These are phyloP conservation scores for Lasius fuliginosus DNA, from an alignment of 2,888 invertebrate genomes.

Conservation along the genomic window DNA sequence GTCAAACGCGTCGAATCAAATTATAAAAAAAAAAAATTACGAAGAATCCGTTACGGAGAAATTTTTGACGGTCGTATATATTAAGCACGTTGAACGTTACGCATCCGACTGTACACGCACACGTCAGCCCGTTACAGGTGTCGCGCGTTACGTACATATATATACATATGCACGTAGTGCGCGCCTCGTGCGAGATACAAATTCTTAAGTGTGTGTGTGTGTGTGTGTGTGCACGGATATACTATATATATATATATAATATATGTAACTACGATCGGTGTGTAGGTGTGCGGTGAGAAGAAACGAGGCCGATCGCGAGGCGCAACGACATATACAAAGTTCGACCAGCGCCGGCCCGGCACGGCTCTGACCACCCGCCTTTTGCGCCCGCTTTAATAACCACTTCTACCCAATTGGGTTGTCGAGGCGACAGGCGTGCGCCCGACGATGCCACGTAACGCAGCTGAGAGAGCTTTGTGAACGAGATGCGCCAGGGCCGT, in stretches of 20 bases:
- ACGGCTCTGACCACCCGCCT: constrained; percentile 56
- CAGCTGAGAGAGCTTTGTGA: constrained; percentile 61
- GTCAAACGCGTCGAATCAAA: not conserved
- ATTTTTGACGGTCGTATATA: not conserved
- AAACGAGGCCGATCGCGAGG: constrained; percentile 47
- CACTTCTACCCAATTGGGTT: constrained; percentile 67
- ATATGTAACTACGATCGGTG: constrained; percentile 44
- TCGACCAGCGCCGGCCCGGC: constrained; percentile 16
- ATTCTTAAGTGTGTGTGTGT: not conserved
- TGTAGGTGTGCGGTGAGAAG: constrained; percentile 42
- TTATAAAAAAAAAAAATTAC: not conserved
- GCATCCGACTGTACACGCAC: not conserved
- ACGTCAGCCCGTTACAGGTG: not conserved
- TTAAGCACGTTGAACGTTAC: not conserved
- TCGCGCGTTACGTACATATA: not conserved
- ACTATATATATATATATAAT: not conserved
- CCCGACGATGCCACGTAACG: constrained; percentile 59
- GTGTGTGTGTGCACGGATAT: too few relatives aligned
- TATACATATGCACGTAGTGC: not conserved
- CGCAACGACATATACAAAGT: constrained; percentile 18
- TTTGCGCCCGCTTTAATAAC: constrained; percentile 64
- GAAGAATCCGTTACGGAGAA: too few relatives aligned
- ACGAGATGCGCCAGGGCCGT: constrained; percentile 62
- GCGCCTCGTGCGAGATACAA: constrained; percentile 36
- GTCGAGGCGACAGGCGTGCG: constrained; percentile 59